These are phyloP conservation scores for Astreopora myriophthalma DNA, from an alignment of 64 coral and sea anemone species.

Conservation along the genomic window DNA sequence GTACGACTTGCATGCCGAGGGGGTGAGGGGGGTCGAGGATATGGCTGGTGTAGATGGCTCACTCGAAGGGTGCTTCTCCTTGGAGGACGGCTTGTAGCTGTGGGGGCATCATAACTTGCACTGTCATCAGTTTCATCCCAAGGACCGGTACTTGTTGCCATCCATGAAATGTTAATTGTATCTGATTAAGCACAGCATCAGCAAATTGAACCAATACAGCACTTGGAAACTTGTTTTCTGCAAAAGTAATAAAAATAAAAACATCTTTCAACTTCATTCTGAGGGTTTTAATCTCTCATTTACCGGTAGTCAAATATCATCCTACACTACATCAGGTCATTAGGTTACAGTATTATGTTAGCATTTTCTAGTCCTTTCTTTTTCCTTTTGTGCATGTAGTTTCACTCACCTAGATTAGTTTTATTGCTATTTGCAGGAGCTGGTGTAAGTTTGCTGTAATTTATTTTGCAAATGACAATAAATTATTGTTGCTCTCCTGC, in stretches of 20 bases:
- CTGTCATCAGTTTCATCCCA: slow-evolving; percentile 94
- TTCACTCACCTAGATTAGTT: no score
- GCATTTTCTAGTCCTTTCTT: no score
- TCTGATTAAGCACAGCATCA: neutral
- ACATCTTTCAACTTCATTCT: neutral
- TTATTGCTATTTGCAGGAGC: no score
- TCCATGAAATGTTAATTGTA: slow-evolving; percentile 60
- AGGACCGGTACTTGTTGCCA: slow-evolving; percentile 92
- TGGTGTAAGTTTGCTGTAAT: no score
- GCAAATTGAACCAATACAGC: neutral
- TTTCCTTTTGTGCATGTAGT: no score
- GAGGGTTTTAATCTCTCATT: no score
- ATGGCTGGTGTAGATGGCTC: slow-evolving; percentile 67
- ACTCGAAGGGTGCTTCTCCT: slow-evolving; percentile 85
- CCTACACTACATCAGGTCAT: no score
- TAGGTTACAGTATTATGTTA: no score
- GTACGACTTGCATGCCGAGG: slow-evolving; percentile 38
- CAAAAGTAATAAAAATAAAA: neutral
- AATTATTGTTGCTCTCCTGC: no score
- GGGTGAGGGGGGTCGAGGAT: slow-evolving; percentile 1
- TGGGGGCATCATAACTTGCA: slow-evolving; percentile 71
- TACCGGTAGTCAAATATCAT: no score
- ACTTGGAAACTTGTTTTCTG: neutral
- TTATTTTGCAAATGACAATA: no score
- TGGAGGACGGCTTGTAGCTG: slow-evolving; percentile 57